phyloP scores from a whole-genome alignment of 1,140 invertebrate species.

The Rhyacophila brunnea region DNA sequence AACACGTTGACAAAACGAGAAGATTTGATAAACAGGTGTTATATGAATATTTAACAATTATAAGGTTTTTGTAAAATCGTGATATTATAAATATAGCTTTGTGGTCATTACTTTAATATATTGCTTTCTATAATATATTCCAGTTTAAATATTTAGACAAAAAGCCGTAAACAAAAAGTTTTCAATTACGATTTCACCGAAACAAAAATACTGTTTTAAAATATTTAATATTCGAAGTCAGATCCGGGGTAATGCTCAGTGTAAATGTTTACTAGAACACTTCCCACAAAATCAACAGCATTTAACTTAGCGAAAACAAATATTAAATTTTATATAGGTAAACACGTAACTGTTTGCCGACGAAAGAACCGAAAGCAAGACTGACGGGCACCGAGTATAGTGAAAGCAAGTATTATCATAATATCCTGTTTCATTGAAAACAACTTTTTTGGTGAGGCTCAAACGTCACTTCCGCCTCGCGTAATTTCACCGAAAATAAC shows the following conservation, averaged over 20 bases:
- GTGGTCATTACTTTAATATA: no score
- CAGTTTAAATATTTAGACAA: no score
- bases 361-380: conserved; percentile 10
- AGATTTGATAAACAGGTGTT: no score
- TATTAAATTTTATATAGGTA: conserved; percentile 28
- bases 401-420: background rate
- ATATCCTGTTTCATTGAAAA: background rate
- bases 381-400: background rate
- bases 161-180: background rate
- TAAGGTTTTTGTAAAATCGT: no score
- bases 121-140: no score
- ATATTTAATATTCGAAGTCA: conserved; percentile 19
- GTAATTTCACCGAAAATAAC: background rate
- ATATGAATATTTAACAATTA: no score
- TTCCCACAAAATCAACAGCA: conserved; percentile 28
- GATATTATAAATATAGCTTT: no score
- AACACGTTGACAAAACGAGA: no score
- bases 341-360: conserved; percentile 16
- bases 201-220: conserved; percentile 1
- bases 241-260: conserved; percentile 25
- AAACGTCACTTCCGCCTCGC: background rate
- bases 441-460: background rate
- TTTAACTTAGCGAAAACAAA: conserved; percentile 29
- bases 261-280: conserved; percentile 29
- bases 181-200: background rate